phyloP scores from a whole-genome alignment of 2,888 invertebrate genomes.

The Aphodius granarius region DNA sequence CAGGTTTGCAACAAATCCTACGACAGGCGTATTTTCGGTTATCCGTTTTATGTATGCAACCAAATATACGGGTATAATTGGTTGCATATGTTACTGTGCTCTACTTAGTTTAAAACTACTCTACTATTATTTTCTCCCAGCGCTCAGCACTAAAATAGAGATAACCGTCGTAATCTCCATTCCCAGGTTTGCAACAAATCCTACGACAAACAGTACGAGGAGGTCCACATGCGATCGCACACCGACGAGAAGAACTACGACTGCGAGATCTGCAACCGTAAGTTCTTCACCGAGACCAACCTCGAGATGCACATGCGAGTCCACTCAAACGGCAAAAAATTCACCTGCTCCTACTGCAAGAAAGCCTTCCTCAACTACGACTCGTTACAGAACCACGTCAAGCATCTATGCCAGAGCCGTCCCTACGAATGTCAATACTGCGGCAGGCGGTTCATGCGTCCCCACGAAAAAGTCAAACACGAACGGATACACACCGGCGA shows the following conservation, averaged over 20 bases:
- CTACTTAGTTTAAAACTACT: background rate
- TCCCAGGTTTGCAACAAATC: slow-evolving; percentile 58
- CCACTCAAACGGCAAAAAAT: slow-evolving; percentile 61
- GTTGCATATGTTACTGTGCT: background rate
- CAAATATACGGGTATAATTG: background rate
- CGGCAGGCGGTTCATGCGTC: slow-evolving; percentile 69
- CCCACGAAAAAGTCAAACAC: slow-evolving; percentile 82
- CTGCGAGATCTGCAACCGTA: slow-evolving; percentile 73
- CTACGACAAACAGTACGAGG: slow-evolving; percentile 56
- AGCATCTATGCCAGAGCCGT: slow-evolving; percentile 47
- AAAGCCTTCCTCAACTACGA: slow-evolving; percentile 47
- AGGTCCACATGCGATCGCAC: slow-evolving; percentile 71
- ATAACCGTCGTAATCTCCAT: too few species aligned
- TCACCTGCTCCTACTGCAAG: slow-evolving; percentile 50
- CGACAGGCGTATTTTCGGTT: too few species aligned
- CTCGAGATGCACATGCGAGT: slow-evolving; percentile 75
- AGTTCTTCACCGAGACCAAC: slow-evolving; percentile 66
- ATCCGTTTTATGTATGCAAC: too few species aligned
- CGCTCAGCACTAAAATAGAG: too few species aligned
- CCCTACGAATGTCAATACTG: slow-evolving; percentile 75
- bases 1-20: slow-evolving; percentile 58
- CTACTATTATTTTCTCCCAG: background rate
- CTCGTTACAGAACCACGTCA: slow-evolving; percentile 46
- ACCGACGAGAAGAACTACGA: slow-evolving; percentile 58
- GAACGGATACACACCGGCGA: slow-evolving; percentile 82